phyloP scores from a whole-genome alignment of 1,140 invertebrate genomes.

The Pachypeltis micranthus region DNA sequence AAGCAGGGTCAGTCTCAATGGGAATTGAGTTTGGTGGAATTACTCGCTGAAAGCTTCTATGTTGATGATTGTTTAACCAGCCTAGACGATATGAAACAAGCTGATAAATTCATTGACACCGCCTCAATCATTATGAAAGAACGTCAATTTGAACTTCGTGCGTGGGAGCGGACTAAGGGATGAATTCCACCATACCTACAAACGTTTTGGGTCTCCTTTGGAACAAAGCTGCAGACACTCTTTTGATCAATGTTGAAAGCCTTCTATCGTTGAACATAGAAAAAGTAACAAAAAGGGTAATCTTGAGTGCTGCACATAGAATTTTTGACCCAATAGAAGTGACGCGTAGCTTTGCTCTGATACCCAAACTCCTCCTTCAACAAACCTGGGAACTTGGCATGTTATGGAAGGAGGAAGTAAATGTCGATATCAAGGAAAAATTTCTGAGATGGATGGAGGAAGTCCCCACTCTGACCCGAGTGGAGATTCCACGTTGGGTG shows the following conservation, averaged over 20 bases:
- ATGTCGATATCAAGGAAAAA: not conserved
- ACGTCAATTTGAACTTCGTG: not conserved
- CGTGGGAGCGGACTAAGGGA: constrained; percentile 7
- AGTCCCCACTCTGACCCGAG: no score
- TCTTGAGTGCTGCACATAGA: constrained; percentile 9
- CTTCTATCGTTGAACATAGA: not conserved
- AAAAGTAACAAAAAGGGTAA: constrained; percentile 7
- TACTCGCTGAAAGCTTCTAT: not conserved
- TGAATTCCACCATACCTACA: not conserved
- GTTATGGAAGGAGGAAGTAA: constrained; percentile 6
- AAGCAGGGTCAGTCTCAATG: not conserved
- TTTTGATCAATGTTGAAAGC: not conserved
- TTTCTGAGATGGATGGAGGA: no score
- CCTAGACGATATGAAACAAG: not conserved
- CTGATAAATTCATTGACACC: not conserved
- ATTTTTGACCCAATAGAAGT: constrained; percentile 16
- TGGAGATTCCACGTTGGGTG: no score
- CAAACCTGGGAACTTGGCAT: not conserved
- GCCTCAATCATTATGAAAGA: not conserved
- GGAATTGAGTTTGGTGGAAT: not conserved
- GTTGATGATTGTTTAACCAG: constrained; percentile 12
- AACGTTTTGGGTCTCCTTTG: constrained; percentile 12
- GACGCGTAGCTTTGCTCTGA: not conserved
- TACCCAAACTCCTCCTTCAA: constrained; percentile 9
- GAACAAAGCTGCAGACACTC: not conserved